Evolutionary conservation across 2,888 invertebrate species (phyloP).

Genomic region (Digitonthophagus gazella): DNA sequence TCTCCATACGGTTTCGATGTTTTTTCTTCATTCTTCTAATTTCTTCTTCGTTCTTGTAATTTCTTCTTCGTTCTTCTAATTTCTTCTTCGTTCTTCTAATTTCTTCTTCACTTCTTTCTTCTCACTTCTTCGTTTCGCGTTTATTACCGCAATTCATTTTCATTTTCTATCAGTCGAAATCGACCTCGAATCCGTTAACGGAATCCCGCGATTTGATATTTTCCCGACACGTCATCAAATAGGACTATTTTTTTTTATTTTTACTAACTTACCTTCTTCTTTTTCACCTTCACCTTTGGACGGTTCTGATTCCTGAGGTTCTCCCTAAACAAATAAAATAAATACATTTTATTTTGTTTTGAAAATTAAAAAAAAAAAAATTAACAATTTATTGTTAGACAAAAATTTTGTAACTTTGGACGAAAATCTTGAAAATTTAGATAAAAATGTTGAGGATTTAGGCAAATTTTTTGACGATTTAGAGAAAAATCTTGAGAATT

Average conservation of each 20-base stretch:
- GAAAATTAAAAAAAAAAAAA: too few relatives aligned
- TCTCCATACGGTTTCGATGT: too few relatives aligned
- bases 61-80: too few relatives aligned
- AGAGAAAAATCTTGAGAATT: too few relatives aligned
- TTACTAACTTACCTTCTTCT: neutral
- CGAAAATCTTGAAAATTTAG: too few relatives aligned
- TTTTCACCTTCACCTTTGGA: neutral
- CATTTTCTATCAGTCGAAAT: neutral
- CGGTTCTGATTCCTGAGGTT: neutral
- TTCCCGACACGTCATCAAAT: neutral
- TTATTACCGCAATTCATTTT: neutral
- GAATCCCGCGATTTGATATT: neutral
- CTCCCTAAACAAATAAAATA: neutral
- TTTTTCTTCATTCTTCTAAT: neutral
- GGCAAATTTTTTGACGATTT: too few relatives aligned
- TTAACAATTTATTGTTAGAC: too few relatives aligned
- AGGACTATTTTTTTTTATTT: neutral
- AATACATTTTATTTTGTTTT: slow-evolving; percentile 1
- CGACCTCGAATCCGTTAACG: neutral
- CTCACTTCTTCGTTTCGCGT: neutral
- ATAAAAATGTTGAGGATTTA: too few relatives aligned
- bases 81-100: neutral
- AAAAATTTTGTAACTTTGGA: too few relatives aligned
- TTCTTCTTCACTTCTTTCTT: neutral
- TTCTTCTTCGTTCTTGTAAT: neutral